A percentile compares a stretch with the other conserved stretches of the same genome.
These are phyloP conservation scores for Pammene fasciana DNA, from an alignment of 2,888 invertebrate genomes.

Conservation along the genomic window DNA sequence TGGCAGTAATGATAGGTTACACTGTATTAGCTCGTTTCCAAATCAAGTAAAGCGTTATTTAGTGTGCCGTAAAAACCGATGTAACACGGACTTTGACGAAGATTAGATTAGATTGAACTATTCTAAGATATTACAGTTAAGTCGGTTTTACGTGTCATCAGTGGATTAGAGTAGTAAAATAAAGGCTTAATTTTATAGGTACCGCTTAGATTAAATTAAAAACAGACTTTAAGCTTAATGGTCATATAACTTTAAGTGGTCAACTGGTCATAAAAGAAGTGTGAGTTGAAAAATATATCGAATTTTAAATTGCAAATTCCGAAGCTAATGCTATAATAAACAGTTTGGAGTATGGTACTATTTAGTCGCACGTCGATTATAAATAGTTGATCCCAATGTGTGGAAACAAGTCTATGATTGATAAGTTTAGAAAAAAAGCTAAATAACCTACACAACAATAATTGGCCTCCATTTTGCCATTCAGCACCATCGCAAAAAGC, in stretches of 20 bases:
- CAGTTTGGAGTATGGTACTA: no score
- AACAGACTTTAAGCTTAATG: constrained; percentile 6
- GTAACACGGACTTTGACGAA: constrained; percentile 25
- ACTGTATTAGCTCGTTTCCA: constrained; percentile 48
- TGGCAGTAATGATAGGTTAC: constrained; percentile 67
- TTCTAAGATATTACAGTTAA: constrained; percentile 23
- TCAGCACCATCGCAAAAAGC: constrained; percentile 21
- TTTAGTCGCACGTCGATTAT: neutral
- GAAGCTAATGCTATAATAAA: neutral
- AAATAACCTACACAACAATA: neutral
- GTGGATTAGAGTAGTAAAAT: constrained; percentile 22
- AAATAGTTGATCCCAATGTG: neutral
- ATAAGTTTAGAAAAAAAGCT: neutral
- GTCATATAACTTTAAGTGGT: constrained; percentile 19
- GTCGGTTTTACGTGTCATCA: constrained; percentile 17
- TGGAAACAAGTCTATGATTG: neutral
- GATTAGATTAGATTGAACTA: constrained; percentile 35
- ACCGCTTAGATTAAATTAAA: constrained; percentile 26
- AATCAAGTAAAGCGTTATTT: constrained; percentile 48
- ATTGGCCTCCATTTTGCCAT: constrained; percentile 8
- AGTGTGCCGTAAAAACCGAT: constrained; percentile 37
- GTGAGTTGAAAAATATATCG: neutral
- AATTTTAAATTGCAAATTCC: neutral
- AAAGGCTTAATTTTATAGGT: constrained; percentile 20
- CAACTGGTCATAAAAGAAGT: constrained; percentile 9